phyloP scores from a whole-genome alignment of 2,113 vertebrate genomes.

The Tringa solitaria region DNA sequence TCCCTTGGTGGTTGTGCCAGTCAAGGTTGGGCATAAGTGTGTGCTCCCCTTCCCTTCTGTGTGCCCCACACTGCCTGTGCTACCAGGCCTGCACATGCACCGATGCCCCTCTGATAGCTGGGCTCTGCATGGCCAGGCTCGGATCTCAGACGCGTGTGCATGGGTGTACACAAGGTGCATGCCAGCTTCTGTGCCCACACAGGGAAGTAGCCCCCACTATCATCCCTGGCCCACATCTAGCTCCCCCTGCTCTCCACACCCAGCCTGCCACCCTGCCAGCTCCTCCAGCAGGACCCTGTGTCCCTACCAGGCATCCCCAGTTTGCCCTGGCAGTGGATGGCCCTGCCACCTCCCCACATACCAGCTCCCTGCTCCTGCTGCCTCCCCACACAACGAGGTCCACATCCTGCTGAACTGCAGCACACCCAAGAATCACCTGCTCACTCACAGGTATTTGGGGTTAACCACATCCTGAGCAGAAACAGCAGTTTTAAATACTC shows the following conservation, averaged over 20 bases:
- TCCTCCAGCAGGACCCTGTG: accelerated
- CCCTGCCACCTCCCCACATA: neutral
- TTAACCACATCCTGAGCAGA: neutral
- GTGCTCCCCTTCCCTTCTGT: neutral
- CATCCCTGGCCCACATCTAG: neutral
- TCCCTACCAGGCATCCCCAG: accelerated
- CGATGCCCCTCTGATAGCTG: neutral
- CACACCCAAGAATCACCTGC: neutral
- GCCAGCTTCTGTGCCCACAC: neutral
- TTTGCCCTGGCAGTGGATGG: neutral
- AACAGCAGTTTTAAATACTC: neutral
- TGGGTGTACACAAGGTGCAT: neutral
- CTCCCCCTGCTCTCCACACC: neutral
- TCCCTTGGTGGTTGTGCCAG: too few relatives aligned
- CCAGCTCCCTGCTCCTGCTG: neutral
- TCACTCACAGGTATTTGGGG: neutral
- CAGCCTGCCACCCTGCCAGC: neutral
- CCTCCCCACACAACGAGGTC: neutral
- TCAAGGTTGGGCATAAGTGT: neutral
- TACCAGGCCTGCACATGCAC: neutral
- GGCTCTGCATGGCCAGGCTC: neutral
- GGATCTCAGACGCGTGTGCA: neutral
- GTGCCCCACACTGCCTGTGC: neutral
- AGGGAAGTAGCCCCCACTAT: neutral
- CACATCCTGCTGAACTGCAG: neutral